These are phyloP conservation scores for Zaprionus ornatus DNA, from an alignment of 1,140 invertebrate genomes.

Conservation along the genomic window DNA sequence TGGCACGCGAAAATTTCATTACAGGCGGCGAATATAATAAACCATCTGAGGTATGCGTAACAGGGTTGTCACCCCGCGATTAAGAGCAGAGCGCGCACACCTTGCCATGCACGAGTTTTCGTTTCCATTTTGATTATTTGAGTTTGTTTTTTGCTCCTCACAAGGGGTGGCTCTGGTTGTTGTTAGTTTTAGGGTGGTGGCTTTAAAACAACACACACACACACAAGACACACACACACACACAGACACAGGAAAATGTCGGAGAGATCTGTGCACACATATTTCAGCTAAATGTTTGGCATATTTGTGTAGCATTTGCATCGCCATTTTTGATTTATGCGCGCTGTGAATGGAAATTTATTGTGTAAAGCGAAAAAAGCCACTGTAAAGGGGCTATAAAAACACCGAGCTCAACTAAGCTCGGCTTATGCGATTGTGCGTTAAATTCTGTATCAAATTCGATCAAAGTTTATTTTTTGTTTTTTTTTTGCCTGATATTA, in stretches of 20 bases:
- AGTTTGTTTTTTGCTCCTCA: slow-evolving; percentile 4
- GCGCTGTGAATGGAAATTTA: slow-evolving; percentile 73
- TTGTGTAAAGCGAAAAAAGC: slow-evolving; percentile 30
- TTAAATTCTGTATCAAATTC: background rate
- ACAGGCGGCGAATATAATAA: slow-evolving; percentile 76
- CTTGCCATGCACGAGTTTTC: slow-evolving; percentile 36
- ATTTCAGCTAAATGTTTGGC: slow-evolving; percentile 68
- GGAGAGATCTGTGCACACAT: slow-evolving; percentile 16
- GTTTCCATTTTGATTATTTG: slow-evolving; percentile 38
- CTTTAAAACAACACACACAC: slow-evolving; percentile 37
- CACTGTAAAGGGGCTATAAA: slow-evolving; percentile 24
- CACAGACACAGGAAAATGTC: background rate
- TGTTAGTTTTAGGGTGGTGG: slow-evolving; percentile 28
- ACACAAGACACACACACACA: background rate
- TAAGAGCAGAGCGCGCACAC: slow-evolving; percentile 23
- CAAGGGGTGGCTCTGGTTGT: slow-evolving; percentile 25
- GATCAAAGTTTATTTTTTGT: background rate
- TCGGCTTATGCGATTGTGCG: background rate
- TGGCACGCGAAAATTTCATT: slow-evolving; percentile 77
- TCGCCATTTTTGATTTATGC: slow-evolving; percentile 80
- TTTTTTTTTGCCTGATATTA: background rate
- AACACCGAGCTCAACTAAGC: background rate
- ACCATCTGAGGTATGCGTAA: slow-evolving; percentile 46
- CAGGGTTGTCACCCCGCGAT: slow-evolving; percentile 32
- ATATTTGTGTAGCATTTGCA: slow-evolving; percentile 75